phyloP scores from a whole-genome alignment of 1,140 invertebrate genomes.

The Musca vetustissima region DNA sequence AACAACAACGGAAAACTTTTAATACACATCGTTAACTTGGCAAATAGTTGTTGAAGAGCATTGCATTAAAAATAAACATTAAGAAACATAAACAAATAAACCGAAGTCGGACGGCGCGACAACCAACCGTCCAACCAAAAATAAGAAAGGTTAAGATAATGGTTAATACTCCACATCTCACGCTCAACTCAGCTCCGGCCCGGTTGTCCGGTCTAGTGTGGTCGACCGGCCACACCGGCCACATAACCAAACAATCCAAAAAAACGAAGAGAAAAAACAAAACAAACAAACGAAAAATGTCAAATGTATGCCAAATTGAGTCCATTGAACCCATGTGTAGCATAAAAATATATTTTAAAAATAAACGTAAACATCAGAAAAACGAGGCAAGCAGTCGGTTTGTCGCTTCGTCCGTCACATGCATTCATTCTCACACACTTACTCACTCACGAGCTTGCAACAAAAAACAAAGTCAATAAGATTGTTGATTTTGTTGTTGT shows the following conservation, averaged over 20 bases:
- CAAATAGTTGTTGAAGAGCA: background rate
- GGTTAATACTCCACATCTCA: too few species aligned
- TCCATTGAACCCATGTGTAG: slow-evolving; percentile 39
- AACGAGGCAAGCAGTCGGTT: too few species aligned
- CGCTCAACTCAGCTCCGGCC: too few species aligned
- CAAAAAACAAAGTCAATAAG: too few species aligned
- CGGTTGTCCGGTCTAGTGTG: too few species aligned
- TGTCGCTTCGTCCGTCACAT: background rate
- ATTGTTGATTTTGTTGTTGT: background rate
- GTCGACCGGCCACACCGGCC: background rate
- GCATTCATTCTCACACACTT: background rate
- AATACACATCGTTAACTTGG: background rate
- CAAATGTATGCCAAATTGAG: slow-evolving; percentile 47
- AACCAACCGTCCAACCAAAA: background rate
- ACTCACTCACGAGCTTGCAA: background rate
- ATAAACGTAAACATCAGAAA: background rate
- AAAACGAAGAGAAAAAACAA: background rate
- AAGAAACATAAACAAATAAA: background rate
- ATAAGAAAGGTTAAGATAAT: too few species aligned
- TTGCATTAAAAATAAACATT: background rate
- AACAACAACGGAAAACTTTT: background rate
- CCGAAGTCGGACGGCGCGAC: background rate
- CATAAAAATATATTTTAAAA: slow-evolving; percentile 2
- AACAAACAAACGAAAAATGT: slow-evolving; percentile 33
- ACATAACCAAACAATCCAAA: background rate